phyloP scores from a whole-genome alignment of 1,140 invertebrate genomes.

The Calliopsis andreniformis region DNA sequence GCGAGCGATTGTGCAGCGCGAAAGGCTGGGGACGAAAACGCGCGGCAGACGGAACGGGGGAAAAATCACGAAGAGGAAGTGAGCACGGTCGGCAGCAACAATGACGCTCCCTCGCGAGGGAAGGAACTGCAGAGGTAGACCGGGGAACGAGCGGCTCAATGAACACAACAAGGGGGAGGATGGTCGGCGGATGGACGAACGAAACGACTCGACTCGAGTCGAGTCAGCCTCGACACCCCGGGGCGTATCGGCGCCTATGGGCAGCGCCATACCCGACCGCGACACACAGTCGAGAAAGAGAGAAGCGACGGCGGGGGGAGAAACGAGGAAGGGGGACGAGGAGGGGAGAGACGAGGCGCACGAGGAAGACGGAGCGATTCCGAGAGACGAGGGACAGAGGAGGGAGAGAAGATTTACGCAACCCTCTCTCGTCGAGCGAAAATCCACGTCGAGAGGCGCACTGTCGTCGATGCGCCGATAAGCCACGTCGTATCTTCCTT shows the following conservation, averaged over 20 bases:
- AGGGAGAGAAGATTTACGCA: conserved; percentile 74
- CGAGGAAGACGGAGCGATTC: conserved; percentile 42
- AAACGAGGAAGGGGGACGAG: conserved; percentile 31
- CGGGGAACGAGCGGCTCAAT: conserved; percentile 63
- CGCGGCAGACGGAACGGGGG: background rate
- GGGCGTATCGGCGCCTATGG: conserved; percentile 71
- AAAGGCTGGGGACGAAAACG: conserved; percentile 1
- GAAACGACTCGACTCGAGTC: conserved; percentile 51
- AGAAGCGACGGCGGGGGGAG: conserved; percentile 34
- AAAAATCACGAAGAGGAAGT: conserved; percentile 43
- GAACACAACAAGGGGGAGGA: conserved; percentile 70
- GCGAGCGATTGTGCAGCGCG: conserved; percentile 12
- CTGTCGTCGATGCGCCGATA: conserved; percentile 68
- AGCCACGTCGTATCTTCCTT: conserved; percentile 64
- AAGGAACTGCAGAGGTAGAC: conserved; percentile 41
- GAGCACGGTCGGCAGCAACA: conserved; percentile 46
- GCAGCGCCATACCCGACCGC: conserved; percentile 65
- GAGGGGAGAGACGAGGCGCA: conserved; percentile 35
- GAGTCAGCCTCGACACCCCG: conserved; percentile 65
- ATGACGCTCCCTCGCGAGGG: conserved; percentile 54
- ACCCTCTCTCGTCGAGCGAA: conserved; percentile 71
- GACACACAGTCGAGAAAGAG: conserved; percentile 53
- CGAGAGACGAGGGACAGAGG: conserved; percentile 23
- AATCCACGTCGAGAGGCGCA: conserved; percentile 70
- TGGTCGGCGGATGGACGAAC: conserved; percentile 65